Percentiles rank a stretch among this genome's conserved stretches.
Conservation (phyloP, 2,797 vertebrate species). For the Eulemur albifrons region DNA sequence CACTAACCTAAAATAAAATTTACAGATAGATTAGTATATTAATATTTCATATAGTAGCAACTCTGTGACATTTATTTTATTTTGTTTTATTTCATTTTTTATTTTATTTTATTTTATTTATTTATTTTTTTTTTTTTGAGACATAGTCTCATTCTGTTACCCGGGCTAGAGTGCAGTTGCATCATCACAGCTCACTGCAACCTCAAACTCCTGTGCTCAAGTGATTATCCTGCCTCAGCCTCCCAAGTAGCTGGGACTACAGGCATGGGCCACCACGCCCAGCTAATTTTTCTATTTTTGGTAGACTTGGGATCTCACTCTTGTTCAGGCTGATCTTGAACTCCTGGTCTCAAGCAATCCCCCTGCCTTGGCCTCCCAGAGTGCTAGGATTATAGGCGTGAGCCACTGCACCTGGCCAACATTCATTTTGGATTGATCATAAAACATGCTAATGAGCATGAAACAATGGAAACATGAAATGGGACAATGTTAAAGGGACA, state of each 20-base stretch:
- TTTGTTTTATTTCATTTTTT: neutral
- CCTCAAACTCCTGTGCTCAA: neutral
- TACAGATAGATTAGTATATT: neutral
- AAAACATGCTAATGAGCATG: neutral
- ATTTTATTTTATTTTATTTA: no score
- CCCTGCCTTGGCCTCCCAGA: neutral
- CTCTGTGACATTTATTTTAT: neutral
- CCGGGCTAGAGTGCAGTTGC: neutral
- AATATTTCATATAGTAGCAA: conserved; percentile 15
- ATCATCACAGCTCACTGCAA: neutral
- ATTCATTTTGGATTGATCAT: conserved; percentile 1
- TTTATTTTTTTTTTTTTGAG: no score
- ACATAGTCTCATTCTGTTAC: neutral
- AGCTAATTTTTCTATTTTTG: neutral
- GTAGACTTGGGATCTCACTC: neutral
- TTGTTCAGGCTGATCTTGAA: neutral
- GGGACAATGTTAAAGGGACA: neutral
- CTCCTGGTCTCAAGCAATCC: neutral
- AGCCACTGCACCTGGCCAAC: neutral
- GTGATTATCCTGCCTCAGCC: neutral
- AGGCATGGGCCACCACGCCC: neutral
- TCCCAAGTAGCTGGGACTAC: neutral
- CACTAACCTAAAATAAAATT: conserved; percentile 37
- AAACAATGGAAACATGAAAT: neutral
- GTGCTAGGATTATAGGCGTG: neutral